Percentiles rank a stretch among this genome's conserved stretches.
phyloP scores from a whole-genome alignment of 2,113 vertebrate genomes.

The Embiotoca jacksoni region DNA sequence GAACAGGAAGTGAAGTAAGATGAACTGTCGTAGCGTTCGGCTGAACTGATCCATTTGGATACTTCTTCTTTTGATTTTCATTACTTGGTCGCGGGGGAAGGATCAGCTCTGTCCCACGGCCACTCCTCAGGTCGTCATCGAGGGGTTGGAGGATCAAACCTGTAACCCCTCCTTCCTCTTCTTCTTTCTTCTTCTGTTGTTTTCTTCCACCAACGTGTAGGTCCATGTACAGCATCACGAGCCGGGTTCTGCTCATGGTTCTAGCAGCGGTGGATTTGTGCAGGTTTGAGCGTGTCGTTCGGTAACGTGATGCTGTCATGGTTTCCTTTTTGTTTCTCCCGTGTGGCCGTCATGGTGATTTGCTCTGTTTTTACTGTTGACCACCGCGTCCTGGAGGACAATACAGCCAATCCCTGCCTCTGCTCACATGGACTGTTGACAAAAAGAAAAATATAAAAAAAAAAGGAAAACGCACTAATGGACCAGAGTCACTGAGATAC shows the following conservation, averaged over 20 bases:
- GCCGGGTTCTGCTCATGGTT: constrained; percentile 15
- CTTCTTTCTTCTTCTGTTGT: not conserved
- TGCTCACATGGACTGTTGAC: constrained; percentile 60
- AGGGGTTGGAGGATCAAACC: constrained; percentile 60
- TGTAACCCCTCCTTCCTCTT: constrained; percentile 49
- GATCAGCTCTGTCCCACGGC: constrained; percentile 45
- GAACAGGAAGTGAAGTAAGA: constrained; percentile 16
- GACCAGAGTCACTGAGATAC: constrained; percentile 42
- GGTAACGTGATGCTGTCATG: constrained; percentile 26
- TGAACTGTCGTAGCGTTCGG: constrained; percentile 31
- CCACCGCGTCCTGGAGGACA: constrained; percentile 57
- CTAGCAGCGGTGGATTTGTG: constrained; percentile 40
- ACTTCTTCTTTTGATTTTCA: constrained; percentile 7
- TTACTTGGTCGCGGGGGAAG: constrained; percentile 50
- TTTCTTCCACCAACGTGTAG: constrained; percentile 4
- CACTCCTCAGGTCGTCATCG: constrained; percentile 69
- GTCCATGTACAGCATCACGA: constrained; percentile 19
- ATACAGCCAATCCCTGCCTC: constrained; percentile 70
- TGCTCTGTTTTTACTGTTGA: constrained; percentile 53
- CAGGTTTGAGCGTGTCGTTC: constrained; percentile 26
- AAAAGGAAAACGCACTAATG: constrained; percentile 38
- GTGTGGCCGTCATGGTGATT: constrained; percentile 51
- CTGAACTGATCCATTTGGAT: constrained; percentile 41
- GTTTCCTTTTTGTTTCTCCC: not conserved
- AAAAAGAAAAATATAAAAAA: constrained; percentile 7